These are phyloP conservation scores for Hirtodrosophila confusa DNA, from an alignment of 2,888 invertebrate species.

Conservation along the genomic window DNA sequence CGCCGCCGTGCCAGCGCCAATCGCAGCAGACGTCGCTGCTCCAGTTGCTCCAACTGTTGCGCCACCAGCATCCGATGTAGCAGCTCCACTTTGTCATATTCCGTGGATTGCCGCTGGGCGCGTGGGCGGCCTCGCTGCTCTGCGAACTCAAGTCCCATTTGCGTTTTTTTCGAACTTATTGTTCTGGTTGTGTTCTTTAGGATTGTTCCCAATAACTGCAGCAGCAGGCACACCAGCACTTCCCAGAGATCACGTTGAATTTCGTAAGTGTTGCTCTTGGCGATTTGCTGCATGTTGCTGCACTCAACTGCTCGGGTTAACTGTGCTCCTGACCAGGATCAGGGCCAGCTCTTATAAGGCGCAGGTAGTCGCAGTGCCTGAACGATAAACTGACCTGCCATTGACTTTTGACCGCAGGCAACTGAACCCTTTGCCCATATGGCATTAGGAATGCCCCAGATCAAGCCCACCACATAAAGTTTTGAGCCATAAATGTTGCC, in stretches of 20 bases:
- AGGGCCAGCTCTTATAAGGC: slow-evolving; percentile 22
- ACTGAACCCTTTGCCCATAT: neutral
- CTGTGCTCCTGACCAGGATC: slow-evolving; percentile 7
- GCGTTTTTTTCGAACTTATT: slow-evolving; percentile 10
- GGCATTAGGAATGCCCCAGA: neutral
- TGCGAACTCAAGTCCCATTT: neutral
- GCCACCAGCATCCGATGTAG: slow-evolving; percentile 60
- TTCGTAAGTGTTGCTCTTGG: slow-evolving; percentile 3
- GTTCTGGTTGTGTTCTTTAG: neutral
- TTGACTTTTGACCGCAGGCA: neutral
- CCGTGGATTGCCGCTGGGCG: slow-evolving; percentile 11
- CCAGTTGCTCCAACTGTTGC: slow-evolving; percentile 56
- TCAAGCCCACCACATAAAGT: neutral
- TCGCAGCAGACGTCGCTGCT: slow-evolving; percentile 52
- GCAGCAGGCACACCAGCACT: slow-evolving; percentile 22
- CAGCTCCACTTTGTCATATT: slow-evolving; percentile 53
- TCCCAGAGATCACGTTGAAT: slow-evolving; percentile 20
- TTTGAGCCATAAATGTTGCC: neutral
- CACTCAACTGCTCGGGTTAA: slow-evolving; percentile 5
- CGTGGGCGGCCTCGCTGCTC: slow-evolving; percentile 9
- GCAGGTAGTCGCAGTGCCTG: slow-evolving; percentile 25
- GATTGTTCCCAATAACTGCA: slow-evolving; percentile 24
- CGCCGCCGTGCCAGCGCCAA: slow-evolving; percentile 28
- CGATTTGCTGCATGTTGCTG: slow-evolving; percentile 33
- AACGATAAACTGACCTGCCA: slow-evolving; percentile 13